These are phyloP conservation scores for Nephotettix cincticeps DNA, from an alignment of 1,140 invertebrate species.

Conservation along the genomic window DNA sequence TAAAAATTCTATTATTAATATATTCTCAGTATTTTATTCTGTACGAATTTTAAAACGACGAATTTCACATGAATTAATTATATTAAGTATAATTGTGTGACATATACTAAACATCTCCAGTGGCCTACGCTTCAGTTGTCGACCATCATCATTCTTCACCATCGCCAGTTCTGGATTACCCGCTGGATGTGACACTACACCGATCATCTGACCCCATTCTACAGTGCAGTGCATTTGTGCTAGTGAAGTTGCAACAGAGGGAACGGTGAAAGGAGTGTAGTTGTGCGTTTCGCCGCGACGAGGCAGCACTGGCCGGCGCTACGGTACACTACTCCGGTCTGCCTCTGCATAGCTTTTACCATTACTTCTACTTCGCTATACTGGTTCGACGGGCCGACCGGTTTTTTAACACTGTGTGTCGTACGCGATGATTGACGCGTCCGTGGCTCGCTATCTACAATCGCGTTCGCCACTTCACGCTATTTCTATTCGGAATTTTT, in stretches of 20 bases:
- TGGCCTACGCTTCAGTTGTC: too few relatives aligned
- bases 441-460: too few relatives aligned
- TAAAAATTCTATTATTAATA: too few relatives aligned
- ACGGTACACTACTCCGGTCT: background rate
- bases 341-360: conserved; percentile 22
- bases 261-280: conserved; percentile 25
- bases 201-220: conserved; percentile 22
- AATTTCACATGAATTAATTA: too few relatives aligned
- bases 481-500: too few relatives aligned
- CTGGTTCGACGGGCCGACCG: conserved; percentile 14
- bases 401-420: conserved; percentile 17
- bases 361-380: conserved; percentile 27
- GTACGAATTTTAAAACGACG: too few relatives aligned
- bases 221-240: conserved; percentile 20
- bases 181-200: background rate
- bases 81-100: too few relatives aligned
- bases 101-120: too few relatives aligned
- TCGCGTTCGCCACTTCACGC: too few relatives aligned
- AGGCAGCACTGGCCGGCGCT: conserved; percentile 23
- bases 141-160: too few relatives aligned
- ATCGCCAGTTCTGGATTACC: too few relatives aligned
- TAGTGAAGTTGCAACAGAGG: conserved; percentile 15
- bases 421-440: conserved; percentile 1
- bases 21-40: too few relatives aligned
- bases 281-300: background rate